phyloP scores from a whole-genome alignment of 2,888 invertebrate genomes.

The Adela reaumurella region DNA sequence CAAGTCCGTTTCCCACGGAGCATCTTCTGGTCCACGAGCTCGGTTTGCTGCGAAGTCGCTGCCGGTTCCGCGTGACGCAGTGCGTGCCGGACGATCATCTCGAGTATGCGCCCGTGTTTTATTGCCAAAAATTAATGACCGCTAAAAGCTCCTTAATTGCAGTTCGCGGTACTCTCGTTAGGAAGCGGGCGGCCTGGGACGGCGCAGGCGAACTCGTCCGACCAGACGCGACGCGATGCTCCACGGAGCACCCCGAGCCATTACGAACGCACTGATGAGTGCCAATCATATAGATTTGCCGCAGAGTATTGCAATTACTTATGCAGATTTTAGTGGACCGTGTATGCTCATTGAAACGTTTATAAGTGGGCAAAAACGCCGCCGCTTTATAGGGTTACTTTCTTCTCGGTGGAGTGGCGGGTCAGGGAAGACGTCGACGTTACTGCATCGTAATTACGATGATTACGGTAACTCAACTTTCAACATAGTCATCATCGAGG shows the following conservation, averaged over 20 bases:
- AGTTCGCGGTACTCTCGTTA: conserved; percentile 27
- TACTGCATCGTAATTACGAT: background rate
- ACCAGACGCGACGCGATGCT: background rate
- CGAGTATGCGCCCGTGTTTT: conserved; percentile 48
- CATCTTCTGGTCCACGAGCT: conserved; percentile 9
- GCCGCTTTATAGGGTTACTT: background rate
- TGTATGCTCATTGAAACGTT: background rate
- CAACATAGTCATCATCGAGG: too few species aligned
- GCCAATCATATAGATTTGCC: background rate
- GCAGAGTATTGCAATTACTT: background rate
- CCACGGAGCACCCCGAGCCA: background rate
- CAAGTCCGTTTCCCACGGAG: conserved; percentile 37
- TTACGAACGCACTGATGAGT: background rate
- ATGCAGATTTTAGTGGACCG: background rate
- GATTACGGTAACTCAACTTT: background rate
- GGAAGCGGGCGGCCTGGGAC: too few species aligned
- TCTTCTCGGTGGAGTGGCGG: background rate
- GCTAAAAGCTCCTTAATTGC: conserved; percentile 52
- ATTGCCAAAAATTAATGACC: conserved; percentile 57
- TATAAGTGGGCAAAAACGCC: background rate
- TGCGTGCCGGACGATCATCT: conserved; percentile 46
- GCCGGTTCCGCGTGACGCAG: conserved; percentile 21
- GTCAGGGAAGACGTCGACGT: background rate
- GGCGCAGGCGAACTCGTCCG: background rate
- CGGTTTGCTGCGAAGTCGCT: too few species aligned